phyloP scores from a whole-genome alignment of 2,888 invertebrate species.

The Philopedon plagiatum region DNA sequence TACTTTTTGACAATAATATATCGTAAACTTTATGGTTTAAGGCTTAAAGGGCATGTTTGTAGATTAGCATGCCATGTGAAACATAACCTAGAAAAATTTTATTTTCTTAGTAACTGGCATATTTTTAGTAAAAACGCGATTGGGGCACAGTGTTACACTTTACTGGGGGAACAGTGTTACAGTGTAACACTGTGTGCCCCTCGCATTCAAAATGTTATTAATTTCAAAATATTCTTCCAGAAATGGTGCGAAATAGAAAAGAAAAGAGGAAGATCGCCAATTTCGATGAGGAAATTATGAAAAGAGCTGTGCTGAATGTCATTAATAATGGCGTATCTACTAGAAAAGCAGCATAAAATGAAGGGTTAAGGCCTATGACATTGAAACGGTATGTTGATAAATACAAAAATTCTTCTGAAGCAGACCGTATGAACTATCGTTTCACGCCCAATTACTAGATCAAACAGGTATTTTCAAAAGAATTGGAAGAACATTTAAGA shows the following conservation, averaged over 20 bases:
- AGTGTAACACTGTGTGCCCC: too few relatives aligned
- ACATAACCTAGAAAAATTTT: not conserved
- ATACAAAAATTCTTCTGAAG: not conserved
- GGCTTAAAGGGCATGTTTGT: not conserved
- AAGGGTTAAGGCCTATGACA: not conserved
- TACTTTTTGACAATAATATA: not conserved
- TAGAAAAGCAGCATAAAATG: not conserved
- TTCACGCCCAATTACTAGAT: not conserved
- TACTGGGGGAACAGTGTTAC: too few relatives aligned
- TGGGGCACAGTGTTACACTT: too few relatives aligned
- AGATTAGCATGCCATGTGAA: not conserved
- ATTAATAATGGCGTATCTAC: not conserved
- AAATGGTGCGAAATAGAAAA: conserved; percentile 1
- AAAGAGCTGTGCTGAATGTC: not conserved
- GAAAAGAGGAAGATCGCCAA: not conserved
- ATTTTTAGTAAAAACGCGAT: too few relatives aligned
- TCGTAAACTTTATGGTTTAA: conserved; percentile 1
- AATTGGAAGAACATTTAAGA: not conserved
- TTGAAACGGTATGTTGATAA: not conserved
- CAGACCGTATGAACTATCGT: not conserved
- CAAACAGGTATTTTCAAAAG: not conserved
- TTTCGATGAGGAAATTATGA: not conserved
- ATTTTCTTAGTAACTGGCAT: not conserved
- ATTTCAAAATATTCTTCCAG: conserved; percentile 1
- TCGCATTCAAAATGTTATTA: not conserved